Evolutionary conservation across 1,140 invertebrate species (phyloP).

Genomic region (Leptopilina boulardi): DNA sequence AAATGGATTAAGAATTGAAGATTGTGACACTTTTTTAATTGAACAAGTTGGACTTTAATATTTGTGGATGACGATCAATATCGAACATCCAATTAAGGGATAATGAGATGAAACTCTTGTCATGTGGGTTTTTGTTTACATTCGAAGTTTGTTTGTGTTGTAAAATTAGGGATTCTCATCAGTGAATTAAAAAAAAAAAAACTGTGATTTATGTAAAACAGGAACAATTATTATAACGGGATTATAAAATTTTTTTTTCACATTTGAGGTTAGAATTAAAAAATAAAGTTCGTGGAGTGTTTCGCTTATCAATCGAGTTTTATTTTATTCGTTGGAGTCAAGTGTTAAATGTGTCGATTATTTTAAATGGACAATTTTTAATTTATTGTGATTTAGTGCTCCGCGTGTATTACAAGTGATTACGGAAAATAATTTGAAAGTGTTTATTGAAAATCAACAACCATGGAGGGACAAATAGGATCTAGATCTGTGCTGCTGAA

Average conservation of each 20-base stretch:
- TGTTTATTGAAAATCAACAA: background rate
- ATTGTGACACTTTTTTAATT: background rate
- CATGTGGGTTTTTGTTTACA: slow-evolving; percentile 18
- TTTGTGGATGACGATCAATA: background rate
- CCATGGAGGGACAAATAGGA: background rate
- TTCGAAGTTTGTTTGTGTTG: background rate
- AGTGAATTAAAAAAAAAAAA: background rate
- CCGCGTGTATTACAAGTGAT: background rate
- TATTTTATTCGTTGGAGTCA: background rate
- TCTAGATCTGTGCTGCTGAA: background rate
- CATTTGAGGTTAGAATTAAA: slow-evolving; percentile 2
- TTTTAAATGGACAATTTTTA: background rate
- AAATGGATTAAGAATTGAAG: slow-evolving; percentile 1
- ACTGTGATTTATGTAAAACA: background rate
- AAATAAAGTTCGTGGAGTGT: background rate
- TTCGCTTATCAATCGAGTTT: background rate
- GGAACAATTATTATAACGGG: background rate
- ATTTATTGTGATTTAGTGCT: slow-evolving; percentile 26
- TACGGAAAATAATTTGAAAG: background rate
- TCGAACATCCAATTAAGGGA: background rate
- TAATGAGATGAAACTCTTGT: background rate
- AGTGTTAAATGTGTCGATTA: background rate
- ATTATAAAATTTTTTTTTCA: background rate
- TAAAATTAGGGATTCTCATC: background rate
- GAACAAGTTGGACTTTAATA: background rate